These are phyloP conservation scores for Toxotes chatareus DNA, from an alignment of 2,113 vertebrate genomes.

Conservation along the genomic window DNA sequence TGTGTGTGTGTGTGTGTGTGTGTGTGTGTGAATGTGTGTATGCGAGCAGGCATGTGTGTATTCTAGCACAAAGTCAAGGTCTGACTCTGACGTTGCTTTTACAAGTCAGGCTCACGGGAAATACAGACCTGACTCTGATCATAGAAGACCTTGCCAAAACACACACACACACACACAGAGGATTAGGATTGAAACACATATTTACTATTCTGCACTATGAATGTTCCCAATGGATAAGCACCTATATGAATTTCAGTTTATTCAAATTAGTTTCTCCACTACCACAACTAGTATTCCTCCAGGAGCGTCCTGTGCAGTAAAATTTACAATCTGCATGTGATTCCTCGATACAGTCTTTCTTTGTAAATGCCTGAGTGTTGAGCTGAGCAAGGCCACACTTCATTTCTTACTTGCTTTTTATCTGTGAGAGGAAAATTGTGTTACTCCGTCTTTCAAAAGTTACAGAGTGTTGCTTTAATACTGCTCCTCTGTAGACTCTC, in stretches of 20 bases:
- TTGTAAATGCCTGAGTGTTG: not conserved
- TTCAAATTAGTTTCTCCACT: not conserved
- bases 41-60: not conserved
- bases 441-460: not conserved
- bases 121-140: constrained; percentile 23
- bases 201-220: constrained; percentile 1
- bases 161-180: not conserved
- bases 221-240: not conserved
- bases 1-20: not conserved
- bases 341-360: not conserved
- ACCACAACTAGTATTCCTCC: not conserved
- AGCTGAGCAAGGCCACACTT: not conserved
- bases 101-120: constrained; percentile 44
- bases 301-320: not conserved
- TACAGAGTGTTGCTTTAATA: not conserved
- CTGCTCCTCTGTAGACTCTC: not conserved
- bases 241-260: not conserved
- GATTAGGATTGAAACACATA: not conserved
- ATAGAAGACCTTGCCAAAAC: constrained; percentile 50
- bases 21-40: not conserved
- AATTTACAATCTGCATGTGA: not conserved
- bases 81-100: constrained; percentile 28
- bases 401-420: not conserved
- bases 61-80: not conserved
- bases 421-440: not conserved